Evolutionary conservation across 2,888 invertebrate species (phyloP).

Genomic region (Clivina fossor): DNA sequence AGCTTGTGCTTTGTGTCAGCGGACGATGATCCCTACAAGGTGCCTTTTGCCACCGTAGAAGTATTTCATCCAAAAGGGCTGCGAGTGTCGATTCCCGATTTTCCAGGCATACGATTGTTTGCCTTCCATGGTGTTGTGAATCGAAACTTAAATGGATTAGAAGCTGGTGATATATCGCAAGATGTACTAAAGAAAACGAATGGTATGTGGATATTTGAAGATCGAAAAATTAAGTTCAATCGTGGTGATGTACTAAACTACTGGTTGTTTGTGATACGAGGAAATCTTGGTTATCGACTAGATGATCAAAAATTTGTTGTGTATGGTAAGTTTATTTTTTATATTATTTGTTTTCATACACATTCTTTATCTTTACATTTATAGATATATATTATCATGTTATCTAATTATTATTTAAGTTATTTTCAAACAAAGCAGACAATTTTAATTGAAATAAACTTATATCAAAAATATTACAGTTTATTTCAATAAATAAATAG

Average conservation of each 20-base stretch:
- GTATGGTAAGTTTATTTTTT: conserved; percentile 3
- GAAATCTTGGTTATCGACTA: conserved; percentile 46
- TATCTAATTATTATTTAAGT: too few relatives aligned
- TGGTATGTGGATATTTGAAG: conserved; percentile 44
- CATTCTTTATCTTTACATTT: neutral
- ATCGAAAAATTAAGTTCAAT: conserved; percentile 42
- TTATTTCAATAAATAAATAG: too few relatives aligned
- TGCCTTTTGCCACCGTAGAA: conserved; percentile 49
- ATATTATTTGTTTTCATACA: neutral
- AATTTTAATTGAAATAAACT: too few relatives aligned
- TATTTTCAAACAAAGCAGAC: too few relatives aligned
- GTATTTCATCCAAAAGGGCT: conserved; percentile 49
- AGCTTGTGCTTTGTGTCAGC: neutral
- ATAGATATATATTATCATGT: too few relatives aligned
- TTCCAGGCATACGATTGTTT: conserved; percentile 50
- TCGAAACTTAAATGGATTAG: conserved; percentile 44
- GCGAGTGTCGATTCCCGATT: conserved; percentile 52
- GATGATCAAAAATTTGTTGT: conserved; percentile 39
- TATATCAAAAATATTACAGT: too few relatives aligned
- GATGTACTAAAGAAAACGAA: conserved; percentile 43
- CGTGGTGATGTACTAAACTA: conserved; percentile 49
- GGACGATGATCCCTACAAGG: conserved; percentile 39
- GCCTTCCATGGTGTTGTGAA: conserved; percentile 55
- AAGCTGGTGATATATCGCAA: conserved; percentile 46
- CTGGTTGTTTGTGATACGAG: conserved; percentile 49